Evolutionary conservation across 2,888 invertebrate genomes (phyloP).

Genomic region (Sympetrum striolatum): DNA sequence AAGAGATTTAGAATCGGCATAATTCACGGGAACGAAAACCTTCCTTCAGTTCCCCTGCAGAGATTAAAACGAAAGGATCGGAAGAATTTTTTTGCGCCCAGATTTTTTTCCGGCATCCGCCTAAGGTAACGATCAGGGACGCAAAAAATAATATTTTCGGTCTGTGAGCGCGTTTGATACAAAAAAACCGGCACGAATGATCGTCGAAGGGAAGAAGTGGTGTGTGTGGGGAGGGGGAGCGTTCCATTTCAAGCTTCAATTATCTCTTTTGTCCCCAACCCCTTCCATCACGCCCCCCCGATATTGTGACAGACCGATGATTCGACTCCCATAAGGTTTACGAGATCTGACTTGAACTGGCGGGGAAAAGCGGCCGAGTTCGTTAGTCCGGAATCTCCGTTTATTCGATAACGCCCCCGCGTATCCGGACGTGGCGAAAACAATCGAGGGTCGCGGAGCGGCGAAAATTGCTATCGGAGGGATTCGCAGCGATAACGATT

Average conservation of each 20-base stretch:
- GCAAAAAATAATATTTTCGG: neutral
- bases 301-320: conserved; percentile 11
- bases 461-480: neutral
- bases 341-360: neutral
- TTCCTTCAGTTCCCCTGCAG: too few species aligned
- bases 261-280: conserved; percentile 24
- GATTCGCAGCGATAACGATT: neutral
- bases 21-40: too few species aligned
- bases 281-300: neutral
- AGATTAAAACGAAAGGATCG: too few species aligned
- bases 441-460: neutral
- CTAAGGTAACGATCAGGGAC: neutral
- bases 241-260: conserved; percentile 43
- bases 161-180: neutral
- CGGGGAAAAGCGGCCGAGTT: neutral
- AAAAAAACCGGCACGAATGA: neutral
- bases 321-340: neutral
- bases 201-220: neutral
- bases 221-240: neutral
- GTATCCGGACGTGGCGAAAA: neutral
- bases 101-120: neutral
- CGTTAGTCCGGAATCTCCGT: neutral
- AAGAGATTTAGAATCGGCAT: too few species aligned
- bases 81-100: too few species aligned
- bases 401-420: neutral